Percentiles rank a stretch among this genome's conserved stretches.
phyloP scores from a whole-genome alignment of 2,797 vertebrate genomes.

The Antennarius maculatus region DNA sequence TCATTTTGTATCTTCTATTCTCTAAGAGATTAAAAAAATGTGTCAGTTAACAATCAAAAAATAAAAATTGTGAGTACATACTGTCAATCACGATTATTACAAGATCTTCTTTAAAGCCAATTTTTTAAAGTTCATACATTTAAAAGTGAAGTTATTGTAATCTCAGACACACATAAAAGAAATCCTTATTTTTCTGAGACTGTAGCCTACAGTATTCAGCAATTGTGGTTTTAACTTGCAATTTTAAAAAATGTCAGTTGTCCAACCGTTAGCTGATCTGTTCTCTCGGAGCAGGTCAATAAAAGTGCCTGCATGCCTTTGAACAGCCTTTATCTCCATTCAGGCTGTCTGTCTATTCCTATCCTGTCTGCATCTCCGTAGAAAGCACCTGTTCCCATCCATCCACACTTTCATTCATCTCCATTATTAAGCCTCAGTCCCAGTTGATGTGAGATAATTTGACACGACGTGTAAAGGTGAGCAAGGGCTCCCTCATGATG shows the following conservation, averaged over 20 bases:
- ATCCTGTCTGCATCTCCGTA: conserved; percentile 19
- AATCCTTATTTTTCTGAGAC: neutral
- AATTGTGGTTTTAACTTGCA: neutral
- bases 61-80: neutral
- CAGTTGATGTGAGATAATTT: conserved; percentile 38
- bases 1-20: too few species aligned
- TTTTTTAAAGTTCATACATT: neutral
- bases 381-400: conserved; percentile 30
- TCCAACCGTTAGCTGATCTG: neutral
- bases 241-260: neutral
- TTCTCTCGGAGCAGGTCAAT: neutral
- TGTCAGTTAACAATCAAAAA: neutral
- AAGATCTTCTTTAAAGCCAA: too few species aligned
- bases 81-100: neutral
- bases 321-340: conserved; percentile 14
- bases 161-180: neutral
- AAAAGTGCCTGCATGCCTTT: conserved; percentile 3
- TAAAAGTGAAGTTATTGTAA: neutral
- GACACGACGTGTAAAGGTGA: conserved; percentile 51
- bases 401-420: conserved; percentile 55
- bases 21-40: too few species aligned
- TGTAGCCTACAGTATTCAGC: neutral
- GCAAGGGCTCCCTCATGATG: conserved; percentile 43
- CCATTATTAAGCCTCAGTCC: conserved; percentile 47
- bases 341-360: neutral